phyloP scores from a whole-genome alignment of 2,888 invertebrate genomes.

The Drosophila paracracens region DNA sequence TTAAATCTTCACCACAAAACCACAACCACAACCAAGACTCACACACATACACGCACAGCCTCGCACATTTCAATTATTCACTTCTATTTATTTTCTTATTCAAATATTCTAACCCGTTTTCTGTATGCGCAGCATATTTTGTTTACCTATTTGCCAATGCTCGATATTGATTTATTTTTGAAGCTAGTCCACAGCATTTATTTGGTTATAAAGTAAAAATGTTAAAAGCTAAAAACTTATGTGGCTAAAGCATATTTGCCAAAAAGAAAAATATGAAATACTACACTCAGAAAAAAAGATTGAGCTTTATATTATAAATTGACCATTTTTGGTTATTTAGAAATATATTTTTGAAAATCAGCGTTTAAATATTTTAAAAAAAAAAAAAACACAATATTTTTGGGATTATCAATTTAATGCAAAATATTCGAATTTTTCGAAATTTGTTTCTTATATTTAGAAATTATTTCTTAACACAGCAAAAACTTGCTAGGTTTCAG shows the following conservation, averaged over 20 bases:
- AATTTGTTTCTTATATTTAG: not conserved
- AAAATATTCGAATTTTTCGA: not conserved
- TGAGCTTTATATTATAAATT: not conserved
- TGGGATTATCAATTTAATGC: not conserved
- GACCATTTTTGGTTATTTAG: not conserved
- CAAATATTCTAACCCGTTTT: not conserved
- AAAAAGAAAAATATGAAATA: not conserved
- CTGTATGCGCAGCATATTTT: not conserved
- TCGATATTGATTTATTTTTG: not conserved
- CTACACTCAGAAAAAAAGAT: not conserved
- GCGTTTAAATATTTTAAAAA: not conserved
- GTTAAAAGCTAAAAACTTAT: not conserved
- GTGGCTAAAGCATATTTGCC: not conserved
- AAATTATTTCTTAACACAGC: not conserved
- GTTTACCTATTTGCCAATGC: not conserved
- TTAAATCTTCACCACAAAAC: not conserved
- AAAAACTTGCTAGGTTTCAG: not conserved
- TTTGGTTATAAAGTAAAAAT: not conserved
- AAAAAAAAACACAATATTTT: not conserved
- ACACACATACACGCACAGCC: constrained; percentile 33
- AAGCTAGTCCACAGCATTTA: not conserved
- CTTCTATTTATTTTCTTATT: not conserved
- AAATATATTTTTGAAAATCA: not conserved
- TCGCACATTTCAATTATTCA: not conserved
- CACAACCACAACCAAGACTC: constrained; percentile 13